These are phyloP conservation scores for Pangasius sanitwongsei DNA, from an alignment of 2,797 vertebrate species.

Conservation along the genomic window DNA sequence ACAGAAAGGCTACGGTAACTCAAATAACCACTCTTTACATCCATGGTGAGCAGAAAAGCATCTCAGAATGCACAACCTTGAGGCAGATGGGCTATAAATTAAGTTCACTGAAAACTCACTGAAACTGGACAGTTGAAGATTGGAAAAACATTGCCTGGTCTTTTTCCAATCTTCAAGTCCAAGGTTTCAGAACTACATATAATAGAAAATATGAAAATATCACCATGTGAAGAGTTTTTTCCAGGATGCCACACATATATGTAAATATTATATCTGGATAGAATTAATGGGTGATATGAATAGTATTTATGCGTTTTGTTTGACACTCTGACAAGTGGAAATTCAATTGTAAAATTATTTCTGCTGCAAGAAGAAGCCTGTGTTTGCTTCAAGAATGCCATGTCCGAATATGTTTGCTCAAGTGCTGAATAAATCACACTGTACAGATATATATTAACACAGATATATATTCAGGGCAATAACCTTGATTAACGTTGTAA, in stretches of 20 bases:
- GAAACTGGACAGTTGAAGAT: neutral
- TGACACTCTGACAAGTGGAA: neutral
- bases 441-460: conserved; percentile 7
- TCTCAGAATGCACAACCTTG: neutral
- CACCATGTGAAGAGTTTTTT: neutral
- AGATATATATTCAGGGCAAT: conserved; percentile 18
- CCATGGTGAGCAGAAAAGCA: neutral
- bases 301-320: neutral
- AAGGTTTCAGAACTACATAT: neutral
- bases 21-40: neutral
- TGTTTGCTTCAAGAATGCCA: neutral
- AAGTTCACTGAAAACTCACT: neutral
- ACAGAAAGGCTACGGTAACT: neutral
- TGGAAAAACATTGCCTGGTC: neutral
- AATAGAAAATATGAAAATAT: neutral
- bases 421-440: conserved; percentile 27
- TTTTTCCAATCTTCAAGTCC: neutral
- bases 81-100: neutral
- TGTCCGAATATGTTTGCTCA: conserved; percentile 27
- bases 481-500: neutral
- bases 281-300: neutral
- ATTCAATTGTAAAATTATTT: neutral
- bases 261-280: neutral
- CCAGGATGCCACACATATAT: neutral
- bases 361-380: neutral